Base-by-base conservation (phyloP, 2,797 vertebrate genomes). In the Pipistrellus nathusii region DNA sequence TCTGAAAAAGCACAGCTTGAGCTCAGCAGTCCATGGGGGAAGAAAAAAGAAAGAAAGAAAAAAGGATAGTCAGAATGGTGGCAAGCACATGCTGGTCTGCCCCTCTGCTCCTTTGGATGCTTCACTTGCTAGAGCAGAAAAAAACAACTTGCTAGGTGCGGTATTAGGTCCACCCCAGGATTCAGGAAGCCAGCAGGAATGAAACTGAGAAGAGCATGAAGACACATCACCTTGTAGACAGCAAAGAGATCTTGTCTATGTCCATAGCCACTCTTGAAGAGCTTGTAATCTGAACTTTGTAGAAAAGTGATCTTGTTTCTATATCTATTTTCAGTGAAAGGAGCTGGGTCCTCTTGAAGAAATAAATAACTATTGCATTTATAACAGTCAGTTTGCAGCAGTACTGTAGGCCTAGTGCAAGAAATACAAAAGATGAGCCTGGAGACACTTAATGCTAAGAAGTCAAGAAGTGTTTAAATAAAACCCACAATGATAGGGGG, bases 251-350 rank as follows among this genome's bases (percentile, higher is more conserved):
- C 69, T 4, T 7, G 2, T 80, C 68, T 78, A 1, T 72, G 83
- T 90, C 62, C 44, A 21, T 11, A 68, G 62, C 20, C 6, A 32
- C 25, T 76, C 81, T 71, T 27, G 8, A 48, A 82, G 84, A 86
- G 62, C 86, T 85, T 55, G 20, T 32, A 8, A 88, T 77, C 72
- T 55, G n/a, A 66, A 53, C 35, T 57, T 8, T 85, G 73, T 75
- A 83, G 85, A 44, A 84, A 76, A 77, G n/a, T n/a, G n/a, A 57
- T 46, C 53, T 89, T 69, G 2, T 68, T 89, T 91, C 35, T 83
- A n/a, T 35, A 21, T 25, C 27, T 6, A 66, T 85, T 46, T 91
- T 38, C 25, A 44, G 53, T 76, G 32, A 82, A 23, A 85, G 32
- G 35, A 87, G 41, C 14, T 1, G 32, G 30, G 59, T 25, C 25